Percentiles rank a stretch among this genome's conserved stretches.
phyloP scores from a whole-genome alignment of 1,140 invertebrate genomes.

The Micrasema minimum region DNA sequence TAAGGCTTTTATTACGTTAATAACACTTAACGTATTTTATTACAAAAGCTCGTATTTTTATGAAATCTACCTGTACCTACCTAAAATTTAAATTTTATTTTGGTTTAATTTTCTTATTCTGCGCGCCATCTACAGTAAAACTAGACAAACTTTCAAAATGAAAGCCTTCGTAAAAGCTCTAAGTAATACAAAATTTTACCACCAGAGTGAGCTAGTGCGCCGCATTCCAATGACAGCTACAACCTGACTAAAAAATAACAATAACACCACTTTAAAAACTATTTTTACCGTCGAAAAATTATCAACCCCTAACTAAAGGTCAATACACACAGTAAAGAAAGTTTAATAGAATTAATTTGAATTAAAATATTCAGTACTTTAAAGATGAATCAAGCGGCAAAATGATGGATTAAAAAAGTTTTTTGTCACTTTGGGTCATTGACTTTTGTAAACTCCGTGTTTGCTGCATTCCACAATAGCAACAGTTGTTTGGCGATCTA shows the following conservation, averaged over 20 bases:
- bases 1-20: too few species aligned
- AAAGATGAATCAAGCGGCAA: background rate
- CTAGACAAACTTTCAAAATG: slow-evolving; percentile 12
- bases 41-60: too few species aligned
- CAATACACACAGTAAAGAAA: background rate
- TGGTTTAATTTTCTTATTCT: too few species aligned
- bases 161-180: slow-evolving; percentile 47
- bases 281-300: background rate
- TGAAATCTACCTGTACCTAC: too few species aligned
- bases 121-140: background rate
- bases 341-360: background rate
- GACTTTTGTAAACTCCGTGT: slow-evolving; percentile 37
- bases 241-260: slow-evolving; percentile 23
- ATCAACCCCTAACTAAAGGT: background rate
- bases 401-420: background rate
- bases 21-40: too few species aligned
- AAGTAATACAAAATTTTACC: slow-evolving; percentile 59
- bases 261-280: background rate
- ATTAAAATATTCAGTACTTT: background rate
- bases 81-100: too few species aligned
- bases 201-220: slow-evolving; percentile 60
- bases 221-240: slow-evolving; percentile 55
- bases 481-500: slow-evolving; percentile 32
- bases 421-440: slow-evolving; percentile 12
- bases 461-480: slow-evolving; percentile 34